A percentile compares a stretch with the other conserved stretches of the same genome.
These are phyloP conservation scores for Drosophila navojoa DNA, from an alignment of 1,140 invertebrate genomes.

Conservation along the genomic window DNA sequence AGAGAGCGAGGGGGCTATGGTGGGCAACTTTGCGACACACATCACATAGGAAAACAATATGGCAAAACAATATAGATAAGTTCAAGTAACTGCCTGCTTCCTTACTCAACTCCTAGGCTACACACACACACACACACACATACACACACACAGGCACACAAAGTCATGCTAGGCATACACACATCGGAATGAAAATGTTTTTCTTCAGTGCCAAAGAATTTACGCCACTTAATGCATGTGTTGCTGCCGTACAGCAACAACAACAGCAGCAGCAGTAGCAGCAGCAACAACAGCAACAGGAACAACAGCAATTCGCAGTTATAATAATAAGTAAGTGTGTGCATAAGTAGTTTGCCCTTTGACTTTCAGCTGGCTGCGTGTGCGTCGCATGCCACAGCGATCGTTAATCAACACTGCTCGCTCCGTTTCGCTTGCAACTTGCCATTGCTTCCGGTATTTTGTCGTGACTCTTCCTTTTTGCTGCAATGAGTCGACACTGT, in stretches of 20 bases:
- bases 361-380: constrained; percentile 51
- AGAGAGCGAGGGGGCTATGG: neutral
- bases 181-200: constrained; percentile 80
- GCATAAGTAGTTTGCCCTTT: constrained; percentile 14
- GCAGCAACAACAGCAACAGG: constrained; percentile 4
- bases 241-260: constrained; percentile 39
- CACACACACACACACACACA: neutral
- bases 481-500: constrained; percentile 44
- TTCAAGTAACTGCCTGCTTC: constrained; percentile 70
- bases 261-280: constrained; percentile 32
- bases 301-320: constrained; percentile 37
- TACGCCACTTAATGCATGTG: constrained; percentile 49
- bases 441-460: constrained; percentile 43
- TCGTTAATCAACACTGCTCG: constrained; percentile 71
- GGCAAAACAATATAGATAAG: constrained; percentile 82
- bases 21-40: constrained; percentile 56
- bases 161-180: constrained; percentile 35
- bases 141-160: neutral
- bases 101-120: neutral
- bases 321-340: constrained; percentile 50
- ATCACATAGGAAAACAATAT: constrained; percentile 81
- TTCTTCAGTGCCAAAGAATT: constrained; percentile 68
- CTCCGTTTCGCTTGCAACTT: neutral
- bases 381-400: constrained; percentile 54
- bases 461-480: constrained; percentile 22